A percentile compares a stretch with the other conserved stretches of the same genome.
Evolutionary conservation across 2,888 invertebrate genomes (phyloP).

Genomic region (Drosophila antonietae): DNA sequence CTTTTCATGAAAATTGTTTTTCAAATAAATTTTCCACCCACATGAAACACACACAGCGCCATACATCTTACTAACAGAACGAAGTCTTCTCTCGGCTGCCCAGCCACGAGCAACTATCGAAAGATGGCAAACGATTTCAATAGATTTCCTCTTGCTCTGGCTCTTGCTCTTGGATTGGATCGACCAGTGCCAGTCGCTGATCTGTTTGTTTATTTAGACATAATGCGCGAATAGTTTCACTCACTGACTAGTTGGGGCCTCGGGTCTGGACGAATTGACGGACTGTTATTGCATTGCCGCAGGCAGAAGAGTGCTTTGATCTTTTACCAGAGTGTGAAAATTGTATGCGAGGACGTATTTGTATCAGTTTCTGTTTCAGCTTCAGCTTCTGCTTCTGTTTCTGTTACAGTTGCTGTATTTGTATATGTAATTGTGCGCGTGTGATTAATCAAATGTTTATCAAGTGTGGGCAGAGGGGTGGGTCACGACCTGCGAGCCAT

Average conservation of each 20-base stretch:
- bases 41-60: conserved; percentile 51
- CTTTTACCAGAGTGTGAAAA: conserved; percentile 64
- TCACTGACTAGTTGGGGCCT: conserved; percentile 57
- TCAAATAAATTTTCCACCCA: conserved; percentile 75
- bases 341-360: conserved; percentile 8
- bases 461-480: conserved; percentile 24
- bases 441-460: conserved; percentile 76
- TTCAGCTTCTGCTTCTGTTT: conserved; percentile 3
- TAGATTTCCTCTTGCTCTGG: conserved; percentile 39
- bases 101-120: conserved; percentile 28
- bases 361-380: neutral
- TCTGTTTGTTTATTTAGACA: conserved; percentile 77
- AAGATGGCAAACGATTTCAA: conserved; percentile 47
- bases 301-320: conserved; percentile 63
- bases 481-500: conserved; percentile 15
- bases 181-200: conserved; percentile 29
- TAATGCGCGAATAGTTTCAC: conserved; percentile 79
- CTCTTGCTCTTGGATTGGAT: conserved; percentile 40
- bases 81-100: conserved; percentile 8
- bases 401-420: conserved; percentile 4
- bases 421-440: conserved; percentile 34
- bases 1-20: conserved; percentile 78
- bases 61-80: conserved; percentile 58
- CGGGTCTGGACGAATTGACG: conserved; percentile 53
- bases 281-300: conserved; percentile 43